These are phyloP conservation scores for Euwallacea fornicatus DNA, from an alignment of 1,140 invertebrate genomes.

Conservation along the genomic window DNA sequence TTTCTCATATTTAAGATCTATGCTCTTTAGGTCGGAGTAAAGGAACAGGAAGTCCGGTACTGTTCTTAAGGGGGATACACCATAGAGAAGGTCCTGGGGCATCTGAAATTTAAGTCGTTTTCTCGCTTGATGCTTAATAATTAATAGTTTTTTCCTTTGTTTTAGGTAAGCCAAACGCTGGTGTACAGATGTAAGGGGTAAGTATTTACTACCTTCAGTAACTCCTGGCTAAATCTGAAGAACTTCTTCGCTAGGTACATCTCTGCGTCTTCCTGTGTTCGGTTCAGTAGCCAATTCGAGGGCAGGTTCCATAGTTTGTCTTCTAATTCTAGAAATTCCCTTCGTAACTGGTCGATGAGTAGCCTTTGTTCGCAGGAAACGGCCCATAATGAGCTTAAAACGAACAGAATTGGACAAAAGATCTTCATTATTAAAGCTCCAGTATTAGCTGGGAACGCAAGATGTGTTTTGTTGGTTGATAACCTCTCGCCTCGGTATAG, in stretches of 20 bases:
- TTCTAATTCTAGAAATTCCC: slow-evolving; percentile 59
- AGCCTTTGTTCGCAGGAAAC: slow-evolving; percentile 9
- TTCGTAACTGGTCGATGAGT: slow-evolving; percentile 51
- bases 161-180: not conserved
- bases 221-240: slow-evolving; percentile 55
- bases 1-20: slow-evolving; percentile 61
- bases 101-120: slow-evolving; percentile 22
- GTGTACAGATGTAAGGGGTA: too few relatives aligned
- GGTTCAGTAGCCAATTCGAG: slow-evolving; percentile 43
- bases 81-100: slow-evolving; percentile 45
- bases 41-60: slow-evolving; percentile 42
- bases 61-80: slow-evolving; percentile 45
- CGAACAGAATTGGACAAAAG: too few relatives aligned
- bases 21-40: slow-evolving; percentile 56
- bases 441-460: too few relatives aligned
- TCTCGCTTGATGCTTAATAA: too few relatives aligned
- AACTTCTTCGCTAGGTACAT: slow-evolving; percentile 60
- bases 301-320: slow-evolving; percentile 56
- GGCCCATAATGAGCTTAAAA: too few relatives aligned
- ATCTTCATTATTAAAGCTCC: too few relatives aligned
- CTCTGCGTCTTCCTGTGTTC: slow-evolving; percentile 34
- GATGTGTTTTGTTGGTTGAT: too few relatives aligned
- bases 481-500: too few relatives aligned
- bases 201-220: slow-evolving; percentile 30
- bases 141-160: not conserved